Evolutionary conservation across 2,113 vertebrate species (phyloP).

Genomic region (Carassius carassius): DNA sequence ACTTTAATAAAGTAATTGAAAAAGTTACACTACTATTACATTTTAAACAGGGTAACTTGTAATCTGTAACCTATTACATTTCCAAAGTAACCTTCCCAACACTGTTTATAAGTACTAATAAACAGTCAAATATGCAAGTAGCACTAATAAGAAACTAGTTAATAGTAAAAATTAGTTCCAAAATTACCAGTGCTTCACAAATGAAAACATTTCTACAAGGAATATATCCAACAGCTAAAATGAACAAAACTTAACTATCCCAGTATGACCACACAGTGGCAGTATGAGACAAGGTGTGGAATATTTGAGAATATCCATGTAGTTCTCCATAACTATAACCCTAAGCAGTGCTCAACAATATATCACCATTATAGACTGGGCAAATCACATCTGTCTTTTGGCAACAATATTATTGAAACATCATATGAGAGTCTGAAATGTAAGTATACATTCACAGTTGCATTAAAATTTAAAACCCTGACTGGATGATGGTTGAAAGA

Average conservation of each 20-base stretch:
- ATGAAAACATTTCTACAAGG: not conserved
- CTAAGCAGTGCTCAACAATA: not conserved
- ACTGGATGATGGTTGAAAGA: not conserved
- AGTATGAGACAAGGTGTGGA: conserved; percentile 31
- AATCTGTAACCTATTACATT: too few relatives aligned
- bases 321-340: not conserved
- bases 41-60: too few relatives aligned
- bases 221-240: not conserved
- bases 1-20: too few relatives aligned
- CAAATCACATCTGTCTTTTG: not conserved
- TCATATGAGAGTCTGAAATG: not conserved
- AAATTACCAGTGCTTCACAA: not conserved
- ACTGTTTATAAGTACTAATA: too few relatives aligned
- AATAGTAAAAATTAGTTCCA: too few relatives aligned
- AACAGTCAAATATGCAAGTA: too few relatives aligned
- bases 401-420: not conserved
- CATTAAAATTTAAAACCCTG: not conserved
- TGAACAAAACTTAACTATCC: not conserved
- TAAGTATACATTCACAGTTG: not conserved
- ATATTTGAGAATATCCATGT: not conserved
- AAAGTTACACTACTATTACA: too few relatives aligned
- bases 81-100: too few relatives aligned
- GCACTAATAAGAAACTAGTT: too few relatives aligned
- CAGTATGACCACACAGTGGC: conserved; percentile 40
- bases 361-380: not conserved